Percentiles rank a stretch among this genome's conserved stretches.
phyloP scores from a whole-genome alignment of 2,797 vertebrate genomes.

The Odontamblyopus lacepedii region DNA sequence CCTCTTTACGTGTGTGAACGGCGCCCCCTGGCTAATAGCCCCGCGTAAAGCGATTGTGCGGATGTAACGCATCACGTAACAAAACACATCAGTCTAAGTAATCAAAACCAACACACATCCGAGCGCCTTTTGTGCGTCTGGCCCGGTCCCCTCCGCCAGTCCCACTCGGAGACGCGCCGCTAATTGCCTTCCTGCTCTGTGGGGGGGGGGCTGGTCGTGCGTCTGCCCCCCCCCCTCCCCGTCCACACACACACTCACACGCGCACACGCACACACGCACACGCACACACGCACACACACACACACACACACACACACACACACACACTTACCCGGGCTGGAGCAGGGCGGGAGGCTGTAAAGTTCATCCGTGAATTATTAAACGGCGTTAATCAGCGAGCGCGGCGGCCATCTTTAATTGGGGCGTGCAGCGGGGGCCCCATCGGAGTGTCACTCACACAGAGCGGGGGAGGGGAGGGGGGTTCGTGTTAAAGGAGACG shows the following conservation, averaged over 20 bases:
- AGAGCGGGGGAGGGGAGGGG: background rate
- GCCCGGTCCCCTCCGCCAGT: constrained; percentile 25
- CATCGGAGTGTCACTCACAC: constrained; percentile 19
- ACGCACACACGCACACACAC: background rate
- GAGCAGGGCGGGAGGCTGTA: constrained; percentile 57
- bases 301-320: background rate
- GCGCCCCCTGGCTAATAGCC: background rate
- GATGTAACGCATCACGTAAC: background rate
- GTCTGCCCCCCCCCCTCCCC: constrained; percentile 13
- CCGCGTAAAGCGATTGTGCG: background rate
- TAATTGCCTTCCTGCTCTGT: constrained; percentile 75
- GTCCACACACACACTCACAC: background rate
- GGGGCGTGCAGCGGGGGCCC: constrained; percentile 51
- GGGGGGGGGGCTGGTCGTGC: constrained; percentile 47
- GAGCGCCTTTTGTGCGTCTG: constrained; percentile 7
- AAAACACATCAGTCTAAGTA: background rate
- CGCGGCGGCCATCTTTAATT: constrained; percentile 64
- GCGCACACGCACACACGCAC: no score
- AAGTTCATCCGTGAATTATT: constrained; percentile 85
- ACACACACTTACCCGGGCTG: constrained; percentile 31
- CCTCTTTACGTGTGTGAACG: background rate
- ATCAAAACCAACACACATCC: background rate
- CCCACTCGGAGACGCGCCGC: constrained; percentile 59
- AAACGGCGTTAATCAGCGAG: constrained; percentile 77
- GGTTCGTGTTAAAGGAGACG: background rate